Conservation (phyloP, 2,797 vertebrate species). For the Lindbergichthys nudifrons region DNA sequence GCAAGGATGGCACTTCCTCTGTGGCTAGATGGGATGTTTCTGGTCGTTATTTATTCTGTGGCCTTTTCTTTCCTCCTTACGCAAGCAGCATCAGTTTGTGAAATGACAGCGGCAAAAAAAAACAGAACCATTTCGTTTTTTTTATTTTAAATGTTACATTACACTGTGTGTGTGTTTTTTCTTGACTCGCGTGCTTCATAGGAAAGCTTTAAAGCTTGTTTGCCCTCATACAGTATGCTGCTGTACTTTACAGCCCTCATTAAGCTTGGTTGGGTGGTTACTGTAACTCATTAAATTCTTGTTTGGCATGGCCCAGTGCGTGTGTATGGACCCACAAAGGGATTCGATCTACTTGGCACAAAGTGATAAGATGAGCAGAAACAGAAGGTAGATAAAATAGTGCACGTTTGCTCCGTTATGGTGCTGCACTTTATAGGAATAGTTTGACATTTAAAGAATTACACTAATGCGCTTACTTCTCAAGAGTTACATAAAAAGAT, state of each 20-base stretch:
- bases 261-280: slow-evolving; percentile 53
- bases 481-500: neutral
- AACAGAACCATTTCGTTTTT: neutral
- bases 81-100: slow-evolving; percentile 1
- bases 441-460: neutral
- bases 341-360: neutral
- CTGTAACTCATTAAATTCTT: slow-evolving; percentile 64
- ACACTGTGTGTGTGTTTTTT: neutral
- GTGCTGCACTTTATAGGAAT: neutral
- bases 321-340: slow-evolving; percentile 37
- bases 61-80: neutral
- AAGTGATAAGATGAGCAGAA: slow-evolving; percentile 19
- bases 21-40: slow-evolving; percentile 38
- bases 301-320: slow-evolving; percentile 40
- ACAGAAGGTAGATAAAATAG: neutral
- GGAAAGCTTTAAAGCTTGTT: slow-evolving; percentile 11
- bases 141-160: slow-evolving; percentile 9
- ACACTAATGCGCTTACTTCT: neutral
- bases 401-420: neutral
- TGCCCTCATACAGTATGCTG: slow-evolving; percentile 11
- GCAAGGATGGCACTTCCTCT: slow-evolving; percentile 44
- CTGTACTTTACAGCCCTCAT: slow-evolving; percentile 39
- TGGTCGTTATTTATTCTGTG: slow-evolving; percentile 15
- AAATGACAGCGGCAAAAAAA: slow-evolving; percentile 19
- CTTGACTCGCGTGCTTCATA: slow-evolving; percentile 15